phyloP scores from a whole-genome alignment of 2,797 vertebrate species.

The Steatocranus sp. region DNA sequence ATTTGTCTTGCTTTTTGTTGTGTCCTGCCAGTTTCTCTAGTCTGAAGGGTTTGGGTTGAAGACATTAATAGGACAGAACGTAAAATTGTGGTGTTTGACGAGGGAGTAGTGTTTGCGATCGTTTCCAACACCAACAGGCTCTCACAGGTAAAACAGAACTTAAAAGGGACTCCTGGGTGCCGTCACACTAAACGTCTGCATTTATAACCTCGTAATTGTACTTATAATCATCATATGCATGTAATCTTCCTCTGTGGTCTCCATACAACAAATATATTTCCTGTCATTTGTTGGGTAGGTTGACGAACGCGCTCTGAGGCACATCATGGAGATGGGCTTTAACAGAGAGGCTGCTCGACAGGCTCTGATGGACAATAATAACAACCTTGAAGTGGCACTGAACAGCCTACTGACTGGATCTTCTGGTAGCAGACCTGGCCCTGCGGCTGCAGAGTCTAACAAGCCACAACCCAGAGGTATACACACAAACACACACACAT shows the following conservation, averaged over 20 bases:
- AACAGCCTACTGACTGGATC: conserved; percentile 87
- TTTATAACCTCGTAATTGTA: background rate
- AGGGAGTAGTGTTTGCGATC: background rate
- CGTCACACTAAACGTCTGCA: background rate
- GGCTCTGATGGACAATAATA: conserved; percentile 94
- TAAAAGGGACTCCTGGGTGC: background rate
- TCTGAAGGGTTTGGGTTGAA: conserved; percentile 1
- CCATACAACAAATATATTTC: background rate
- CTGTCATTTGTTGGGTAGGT: conserved; percentile 74
- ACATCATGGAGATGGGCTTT: conserved; percentile 99
- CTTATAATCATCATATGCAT: background rate
- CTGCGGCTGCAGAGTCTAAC: conserved; percentile 60
- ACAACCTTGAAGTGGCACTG: conserved; percentile 92
- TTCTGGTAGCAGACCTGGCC: conserved; percentile 78
- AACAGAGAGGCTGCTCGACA: conserved; percentile 91
- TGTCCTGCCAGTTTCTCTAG: background rate
- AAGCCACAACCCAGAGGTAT: conserved; percentile 86
- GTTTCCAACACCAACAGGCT: background rate
- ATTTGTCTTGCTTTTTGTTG: conserved; percentile 24
- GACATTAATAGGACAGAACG: conserved; percentile 4
- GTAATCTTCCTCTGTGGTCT: background rate
- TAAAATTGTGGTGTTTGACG: background rate
- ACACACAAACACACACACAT: background rate
- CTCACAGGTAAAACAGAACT: background rate
- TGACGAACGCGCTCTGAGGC: conserved; percentile 91